phyloP scores from a whole-genome alignment of 1,140 invertebrate genomes.

The Drosophila ogumai region DNA sequence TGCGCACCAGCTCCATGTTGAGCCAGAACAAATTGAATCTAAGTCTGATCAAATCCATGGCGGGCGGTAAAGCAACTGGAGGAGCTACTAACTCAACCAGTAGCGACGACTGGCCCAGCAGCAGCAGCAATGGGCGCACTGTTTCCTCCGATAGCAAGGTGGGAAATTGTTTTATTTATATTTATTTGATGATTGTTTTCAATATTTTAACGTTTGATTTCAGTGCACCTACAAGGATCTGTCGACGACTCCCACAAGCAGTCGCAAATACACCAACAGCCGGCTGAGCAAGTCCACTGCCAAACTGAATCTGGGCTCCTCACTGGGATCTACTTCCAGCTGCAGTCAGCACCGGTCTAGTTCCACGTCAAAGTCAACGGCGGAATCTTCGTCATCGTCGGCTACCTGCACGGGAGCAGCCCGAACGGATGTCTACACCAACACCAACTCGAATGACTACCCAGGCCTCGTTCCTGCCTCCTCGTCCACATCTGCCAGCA shows the following conservation, averaged over 20 bases:
- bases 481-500: slow-evolving; percentile 17
- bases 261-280: slow-evolving; percentile 72
- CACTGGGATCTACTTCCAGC: slow-evolving; percentile 46
- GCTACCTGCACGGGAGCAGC: slow-evolving; percentile 27
- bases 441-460: slow-evolving; percentile 79
- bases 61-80: slow-evolving; percentile 25
- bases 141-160: slow-evolving; percentile 83
- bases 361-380: slow-evolving; percentile 10
- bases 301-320: slow-evolving; percentile 77
- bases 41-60: slow-evolving; percentile 74
- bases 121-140: slow-evolving; percentile 66
- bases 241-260: slow-evolving; percentile 79
- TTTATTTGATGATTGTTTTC: too few species aligned
- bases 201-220: too few species aligned
- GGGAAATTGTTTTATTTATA: too few species aligned
- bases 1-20: slow-evolving; percentile 69
- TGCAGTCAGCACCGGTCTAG: slow-evolving; percentile 37
- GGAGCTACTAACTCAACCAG: slow-evolving; percentile 9
- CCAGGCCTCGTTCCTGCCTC: slow-evolving; percentile 11
- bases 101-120: slow-evolving; percentile 77
- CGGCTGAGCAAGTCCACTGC: slow-evolving; percentile 84
- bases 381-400: slow-evolving; percentile 7
- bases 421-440: slow-evolving; percentile 72
- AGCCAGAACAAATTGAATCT: slow-evolving; percentile 76
- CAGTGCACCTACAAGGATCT: slow-evolving; percentile 77